These are phyloP conservation scores for Cephalopachus bancanus DNA, from an alignment of 2,797 vertebrate genomes.

Conservation along the genomic window DNA sequence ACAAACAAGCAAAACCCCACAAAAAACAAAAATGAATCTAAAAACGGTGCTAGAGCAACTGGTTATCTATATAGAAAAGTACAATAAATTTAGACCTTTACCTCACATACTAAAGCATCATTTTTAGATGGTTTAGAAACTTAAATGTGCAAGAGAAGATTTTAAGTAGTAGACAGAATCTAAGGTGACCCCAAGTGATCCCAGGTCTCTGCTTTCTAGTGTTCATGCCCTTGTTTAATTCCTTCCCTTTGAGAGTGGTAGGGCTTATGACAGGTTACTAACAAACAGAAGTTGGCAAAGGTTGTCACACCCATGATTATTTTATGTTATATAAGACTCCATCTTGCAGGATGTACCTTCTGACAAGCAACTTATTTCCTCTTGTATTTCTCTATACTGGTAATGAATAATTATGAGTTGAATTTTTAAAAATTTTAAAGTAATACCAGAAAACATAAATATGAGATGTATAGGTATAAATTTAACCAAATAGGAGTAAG, in stretches of 20 bases:
- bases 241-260: not conserved
- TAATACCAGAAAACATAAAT: not conserved
- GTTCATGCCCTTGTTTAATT: not conserved
- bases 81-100: not conserved
- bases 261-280: not conserved
- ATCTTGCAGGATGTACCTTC: not conserved
- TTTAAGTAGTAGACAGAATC: not conserved
- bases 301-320: not conserved
- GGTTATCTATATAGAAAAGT: too few relatives aligned
- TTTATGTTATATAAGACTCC: not conserved
- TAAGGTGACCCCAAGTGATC: not conserved
- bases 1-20: too few relatives aligned
- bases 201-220: not conserved
- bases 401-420: not conserved
- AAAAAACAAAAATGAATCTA: not conserved
- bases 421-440: not conserved
- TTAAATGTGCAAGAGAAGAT: not conserved
- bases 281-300: not conserved
- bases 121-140: not conserved
- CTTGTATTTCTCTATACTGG: not conserved
- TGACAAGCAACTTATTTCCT: not conserved
- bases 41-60: not conserved
- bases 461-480: not conserved
- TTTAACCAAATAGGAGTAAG: not conserved
- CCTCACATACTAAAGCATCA: not conserved